Evolutionary conservation across 2,888 invertebrate genomes (phyloP).

Genomic region (Meiosimyza platycephala): DNA sequence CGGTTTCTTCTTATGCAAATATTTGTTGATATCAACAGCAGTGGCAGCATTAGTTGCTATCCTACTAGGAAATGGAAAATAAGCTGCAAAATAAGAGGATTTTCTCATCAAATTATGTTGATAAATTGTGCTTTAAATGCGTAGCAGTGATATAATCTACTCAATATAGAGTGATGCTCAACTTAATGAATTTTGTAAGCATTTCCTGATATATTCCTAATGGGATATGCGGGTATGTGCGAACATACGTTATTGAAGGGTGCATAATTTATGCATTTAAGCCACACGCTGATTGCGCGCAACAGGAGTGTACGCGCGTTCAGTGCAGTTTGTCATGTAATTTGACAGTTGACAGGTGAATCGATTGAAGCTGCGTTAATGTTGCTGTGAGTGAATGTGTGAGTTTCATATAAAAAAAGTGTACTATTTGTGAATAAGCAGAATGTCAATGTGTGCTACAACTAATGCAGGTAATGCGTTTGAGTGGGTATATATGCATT

Average conservation of each 20-base stretch:
- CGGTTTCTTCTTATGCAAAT: no score
- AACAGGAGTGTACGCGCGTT: constrained; percentile 5
- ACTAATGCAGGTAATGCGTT: neutral
- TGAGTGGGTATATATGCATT: neutral
- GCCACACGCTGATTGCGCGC: constrained; percentile 9
- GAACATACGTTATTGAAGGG: neutral
- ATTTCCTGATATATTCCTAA: no score
- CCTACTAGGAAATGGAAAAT: no score
- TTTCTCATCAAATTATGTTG: no score
- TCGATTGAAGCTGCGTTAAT: constrained; percentile 6
- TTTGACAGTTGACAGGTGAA: constrained; percentile 22
- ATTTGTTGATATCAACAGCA: no score
- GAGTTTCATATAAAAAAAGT: neutral
- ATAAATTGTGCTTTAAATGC: no score
- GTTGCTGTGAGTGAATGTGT: neutral
- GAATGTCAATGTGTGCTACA: neutral
- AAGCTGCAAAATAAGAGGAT: no score
- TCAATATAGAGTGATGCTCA: no score
- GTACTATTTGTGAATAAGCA: neutral
- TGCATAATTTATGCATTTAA: constrained; percentile 20
- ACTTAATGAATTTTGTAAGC: no score
- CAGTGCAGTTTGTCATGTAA: constrained; percentile 18
- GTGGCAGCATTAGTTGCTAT: no score
- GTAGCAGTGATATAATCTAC: no score
- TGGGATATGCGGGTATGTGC: no score